Evolutionary conservation across 2,888 invertebrate species (phyloP), one percentile per base, ranked within the genome.

Genomic region (Dione vanillae): DNA sequence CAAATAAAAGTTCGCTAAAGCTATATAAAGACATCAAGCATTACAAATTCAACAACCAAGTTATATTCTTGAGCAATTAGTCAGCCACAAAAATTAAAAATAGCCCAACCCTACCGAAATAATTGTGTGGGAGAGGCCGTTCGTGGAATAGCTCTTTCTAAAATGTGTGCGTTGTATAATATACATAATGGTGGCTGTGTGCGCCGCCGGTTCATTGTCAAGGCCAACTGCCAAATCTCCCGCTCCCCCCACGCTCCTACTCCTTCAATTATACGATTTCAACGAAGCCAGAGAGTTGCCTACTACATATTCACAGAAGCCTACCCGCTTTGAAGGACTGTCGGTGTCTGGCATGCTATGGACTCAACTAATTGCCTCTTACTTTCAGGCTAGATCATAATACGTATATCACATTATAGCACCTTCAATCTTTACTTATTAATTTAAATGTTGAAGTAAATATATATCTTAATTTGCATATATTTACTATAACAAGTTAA

Each of bases 191-290:
- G 74, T 76, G 76, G 70, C 78, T 70, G 90, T 91, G 90, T 89
- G 91, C 83, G 91, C 83, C 91, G 91, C 90, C 92, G 85, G 92
- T 92, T 90, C 91, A 92, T 88, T 92, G 91, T 89, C 92, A 92
- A 92, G 92, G 92, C 91, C 92, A 92, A 89, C 92, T 83, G 88
- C 92, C 92, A 88, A 92, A 92, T 91, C 90, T 91, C 89, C 89
- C 87, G 88, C 73, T 76, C 84, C 85, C 76, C 76, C 73, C 74
- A 70, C 76, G 70, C 74, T 67, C 83, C 81, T 83, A 81, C 84
- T 84, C 84, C 84, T 81, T 81, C 88, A 87, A 89, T 89, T 90
- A 89, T 87, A 83, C 80, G 83, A 82, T 85, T 88, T 82, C 83
- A 83, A 77, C 85, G 84, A 86, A 86, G 83, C 85, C 83, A 82